Conservation (phyloP, 1,140 invertebrate species). For the Penaeus vannamei region DNA sequence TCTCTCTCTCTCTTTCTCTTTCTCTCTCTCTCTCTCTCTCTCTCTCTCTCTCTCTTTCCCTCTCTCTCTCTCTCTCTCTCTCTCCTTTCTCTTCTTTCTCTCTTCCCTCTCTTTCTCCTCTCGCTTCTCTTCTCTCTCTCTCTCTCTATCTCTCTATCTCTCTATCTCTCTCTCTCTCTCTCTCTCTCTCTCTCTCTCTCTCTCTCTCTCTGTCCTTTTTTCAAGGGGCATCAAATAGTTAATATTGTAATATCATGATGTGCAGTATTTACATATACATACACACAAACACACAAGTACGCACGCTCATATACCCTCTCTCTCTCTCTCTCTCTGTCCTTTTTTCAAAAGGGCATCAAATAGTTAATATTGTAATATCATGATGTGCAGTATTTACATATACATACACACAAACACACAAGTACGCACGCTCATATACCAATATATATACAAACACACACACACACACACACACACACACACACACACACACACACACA, state of each 20-base stretch:
- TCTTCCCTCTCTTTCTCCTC: background rate
- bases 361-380: background rate
- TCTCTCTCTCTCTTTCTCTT: no score
- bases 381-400: background rate
- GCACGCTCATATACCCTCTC: slow-evolving; percentile 30
- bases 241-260: background rate
- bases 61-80: slow-evolving; percentile 18
- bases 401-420: background rate
- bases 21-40: no score
- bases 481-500: background rate
- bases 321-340: slow-evolving; percentile 16
- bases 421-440: no score
- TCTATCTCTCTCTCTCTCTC: no score
- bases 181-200: slow-evolving; percentile 25
- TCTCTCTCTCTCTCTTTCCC: slow-evolving; percentile 20
- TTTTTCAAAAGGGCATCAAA: background rate
- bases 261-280: background rate
- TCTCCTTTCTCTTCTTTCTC: slow-evolving; percentile 5
- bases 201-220: slow-evolving; percentile 4
- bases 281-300: slow-evolving; percentile 19
- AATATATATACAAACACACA: no score
- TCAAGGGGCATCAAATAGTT: background rate
- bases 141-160: background rate
- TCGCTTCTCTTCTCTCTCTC: background rate
- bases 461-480: no score